phyloP scores from a whole-genome alignment of 1,140 invertebrate genomes.

The Myzus persicae region DNA sequence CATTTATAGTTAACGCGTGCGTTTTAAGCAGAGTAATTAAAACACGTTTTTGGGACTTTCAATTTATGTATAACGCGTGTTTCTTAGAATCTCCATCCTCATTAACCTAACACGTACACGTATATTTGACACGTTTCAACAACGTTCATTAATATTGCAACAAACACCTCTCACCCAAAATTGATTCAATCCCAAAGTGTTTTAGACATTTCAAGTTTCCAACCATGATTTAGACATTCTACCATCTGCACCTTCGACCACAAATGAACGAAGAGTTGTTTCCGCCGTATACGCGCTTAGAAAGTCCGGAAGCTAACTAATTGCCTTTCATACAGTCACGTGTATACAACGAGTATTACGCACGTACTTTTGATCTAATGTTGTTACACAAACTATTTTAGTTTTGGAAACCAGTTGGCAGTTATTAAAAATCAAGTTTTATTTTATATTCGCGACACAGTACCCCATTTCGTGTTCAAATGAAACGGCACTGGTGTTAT shows the following conservation, averaged over 20 bases:
- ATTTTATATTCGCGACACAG: background rate
- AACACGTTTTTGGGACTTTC: background rate
- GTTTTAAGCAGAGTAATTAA: background rate
- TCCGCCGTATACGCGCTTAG: background rate
- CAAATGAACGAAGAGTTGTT: background rate
- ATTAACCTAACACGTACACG: background rate
- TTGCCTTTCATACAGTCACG: background rate
- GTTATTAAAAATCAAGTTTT: background rate
- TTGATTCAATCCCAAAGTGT: slow-evolving; percentile 14
- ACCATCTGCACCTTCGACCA: background rate
- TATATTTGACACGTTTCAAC: background rate
- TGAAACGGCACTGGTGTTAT: background rate
- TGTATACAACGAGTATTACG: background rate
- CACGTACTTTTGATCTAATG: background rate
- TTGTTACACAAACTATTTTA: background rate
- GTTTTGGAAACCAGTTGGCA: background rate
- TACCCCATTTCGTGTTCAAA: background rate
- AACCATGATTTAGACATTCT: background rate
- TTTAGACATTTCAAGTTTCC: slow-evolving; percentile 23
- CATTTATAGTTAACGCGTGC: background rate
- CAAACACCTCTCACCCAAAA: background rate
- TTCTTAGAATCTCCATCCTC: background rate
- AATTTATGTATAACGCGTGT: background rate
- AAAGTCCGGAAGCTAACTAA: background rate
- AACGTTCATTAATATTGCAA: background rate